Base-by-base conservation (phyloP, 2,888 invertebrate genomes). In the Allygus modestus region DNA sequence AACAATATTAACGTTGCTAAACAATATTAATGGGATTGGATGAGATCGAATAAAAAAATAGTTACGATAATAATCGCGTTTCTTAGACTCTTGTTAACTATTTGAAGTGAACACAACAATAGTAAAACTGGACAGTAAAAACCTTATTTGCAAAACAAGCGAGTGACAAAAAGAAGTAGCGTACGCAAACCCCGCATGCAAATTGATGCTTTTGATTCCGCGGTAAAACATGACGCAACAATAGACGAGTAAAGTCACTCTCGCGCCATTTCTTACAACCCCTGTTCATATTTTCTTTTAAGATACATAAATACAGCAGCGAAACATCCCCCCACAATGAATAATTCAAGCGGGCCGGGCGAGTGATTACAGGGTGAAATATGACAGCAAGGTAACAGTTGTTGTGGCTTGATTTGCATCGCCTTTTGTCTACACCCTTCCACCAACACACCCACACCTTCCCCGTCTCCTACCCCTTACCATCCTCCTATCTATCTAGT, bases 251-350 rank as follows among this genome's bases (percentile, higher is more conserved):
- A 28, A 77, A 77, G 77, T 51, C 77, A 51, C 77, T 82, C 82
- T 26, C 82, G 65, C 82, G 46, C 82, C 82, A 82, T 82, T 82
- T 82, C 82, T 65, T 82, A 61, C 65, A 77, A 77, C 82, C 61
- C 82, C 41, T 33, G 51, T 81, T 82, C 82, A 82, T 82, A 82
- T 82, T 82, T 82, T 82, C 65, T 61, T 82, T 82, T 82, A 82
- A 82, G 65, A 82, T 82, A 82, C 81, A 81, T 61, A 81, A 61
- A 81, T 81, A 77, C 77, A 77, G 77, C 43, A 51, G 28, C 28
- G 41, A 51, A 77, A 77, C 43, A 28, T 28, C 43, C 26, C 7
- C 43, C 77, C 77, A 46, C 77, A 31, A 77, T 77, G 77, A 77
- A 77, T 77, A 77, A 77, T 77, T 46, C 77, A 77, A 28, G 75